A percentile compares a stretch with the other conserved stretches of the same genome.
Evolutionary conservation across 2,113 vertebrate species (phyloP).

Genomic region (Erythrocercus mccallii): DNA sequence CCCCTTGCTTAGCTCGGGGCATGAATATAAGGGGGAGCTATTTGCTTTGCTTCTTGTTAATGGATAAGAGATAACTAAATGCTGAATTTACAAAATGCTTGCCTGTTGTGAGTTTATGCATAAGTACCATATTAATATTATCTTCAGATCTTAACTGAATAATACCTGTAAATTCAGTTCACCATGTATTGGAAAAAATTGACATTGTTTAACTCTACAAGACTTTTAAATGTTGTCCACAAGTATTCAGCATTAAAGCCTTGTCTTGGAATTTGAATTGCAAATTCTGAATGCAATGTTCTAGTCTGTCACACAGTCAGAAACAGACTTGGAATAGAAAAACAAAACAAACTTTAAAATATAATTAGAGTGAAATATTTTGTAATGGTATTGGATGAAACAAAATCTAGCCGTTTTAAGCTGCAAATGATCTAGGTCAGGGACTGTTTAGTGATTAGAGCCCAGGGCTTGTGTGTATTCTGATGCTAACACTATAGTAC

Average conservation of each 20-base stretch:
- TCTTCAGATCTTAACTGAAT: slow-evolving; percentile 61
- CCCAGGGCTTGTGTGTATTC: not conserved
- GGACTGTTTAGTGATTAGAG: not conserved
- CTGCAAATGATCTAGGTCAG: not conserved
- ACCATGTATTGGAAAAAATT: slow-evolving; percentile 28
- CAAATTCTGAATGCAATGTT: slow-evolving; percentile 66
- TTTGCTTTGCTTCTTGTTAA: slow-evolving; percentile 71
- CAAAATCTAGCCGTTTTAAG: not conserved
- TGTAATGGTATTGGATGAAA: not conserved
- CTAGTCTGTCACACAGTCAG: slow-evolving; percentile 49
- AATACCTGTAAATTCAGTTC: slow-evolving; percentile 44
- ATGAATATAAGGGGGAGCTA: slow-evolving; percentile 62
- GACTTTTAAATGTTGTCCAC: slow-evolving; percentile 64
- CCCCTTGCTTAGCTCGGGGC: slow-evolving; percentile 65
- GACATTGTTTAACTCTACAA: slow-evolving; percentile 55
- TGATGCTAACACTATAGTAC: not conserved
- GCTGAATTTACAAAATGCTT: slow-evolving; percentile 74
- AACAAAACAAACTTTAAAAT: slow-evolving; percentile 51
- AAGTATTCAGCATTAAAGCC: slow-evolving; percentile 66
- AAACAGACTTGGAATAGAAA: slow-evolving; percentile 61
- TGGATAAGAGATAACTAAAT: slow-evolving; percentile 70
- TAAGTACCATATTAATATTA: slow-evolving; percentile 63
- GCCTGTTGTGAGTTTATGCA: slow-evolving; percentile 52
- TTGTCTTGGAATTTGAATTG: slow-evolving; percentile 72
- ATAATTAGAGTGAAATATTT: slow-evolving; percentile 43